A percentile compares a stretch with the other conserved stretches of the same genome.
phyloP scores from a whole-genome alignment of 2,888 invertebrate genomes.

The Yponomeuta evonymella region DNA sequence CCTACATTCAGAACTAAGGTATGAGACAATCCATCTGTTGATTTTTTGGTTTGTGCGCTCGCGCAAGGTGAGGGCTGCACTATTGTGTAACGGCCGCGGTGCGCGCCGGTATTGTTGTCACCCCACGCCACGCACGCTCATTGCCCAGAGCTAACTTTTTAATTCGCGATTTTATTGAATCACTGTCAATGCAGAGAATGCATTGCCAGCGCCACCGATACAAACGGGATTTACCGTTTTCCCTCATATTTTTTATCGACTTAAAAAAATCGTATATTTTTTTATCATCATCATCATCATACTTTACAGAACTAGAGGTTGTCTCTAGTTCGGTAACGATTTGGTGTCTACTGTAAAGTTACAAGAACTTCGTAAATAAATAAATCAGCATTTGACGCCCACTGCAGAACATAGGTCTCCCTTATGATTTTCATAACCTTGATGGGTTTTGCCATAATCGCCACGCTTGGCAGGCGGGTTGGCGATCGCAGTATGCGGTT shows the following conservation, averaged over 20 bases:
- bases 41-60: not conserved
- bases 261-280: not conserved
- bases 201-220: not conserved
- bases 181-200: not conserved
- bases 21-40: not conserved
- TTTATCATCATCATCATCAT: too few relatives aligned
- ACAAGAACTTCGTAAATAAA: too few relatives aligned
- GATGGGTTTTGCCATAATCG: too few relatives aligned
- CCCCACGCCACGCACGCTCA: slow-evolving; percentile 31
- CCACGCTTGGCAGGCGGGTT: too few relatives aligned
- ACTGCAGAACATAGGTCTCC: too few relatives aligned
- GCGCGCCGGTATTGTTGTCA: slow-evolving; percentile 31
- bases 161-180: slow-evolving; percentile 19
- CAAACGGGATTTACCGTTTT: not conserved
- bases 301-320: too few relatives aligned
- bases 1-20: not conserved
- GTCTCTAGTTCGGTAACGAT: too few relatives aligned
- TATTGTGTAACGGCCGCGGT: slow-evolving; percentile 47
- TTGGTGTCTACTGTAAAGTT: too few relatives aligned
- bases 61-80: slow-evolving; percentile 49
- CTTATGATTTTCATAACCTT: too few relatives aligned
- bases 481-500: too few relatives aligned
- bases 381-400: too few relatives aligned
- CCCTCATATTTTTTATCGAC: not conserved
- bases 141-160: slow-evolving; percentile 14